These are phyloP conservation scores for Orthonevra nobilis DNA, from an alignment of 2,888 invertebrate genomes.

Conservation along the genomic window DNA sequence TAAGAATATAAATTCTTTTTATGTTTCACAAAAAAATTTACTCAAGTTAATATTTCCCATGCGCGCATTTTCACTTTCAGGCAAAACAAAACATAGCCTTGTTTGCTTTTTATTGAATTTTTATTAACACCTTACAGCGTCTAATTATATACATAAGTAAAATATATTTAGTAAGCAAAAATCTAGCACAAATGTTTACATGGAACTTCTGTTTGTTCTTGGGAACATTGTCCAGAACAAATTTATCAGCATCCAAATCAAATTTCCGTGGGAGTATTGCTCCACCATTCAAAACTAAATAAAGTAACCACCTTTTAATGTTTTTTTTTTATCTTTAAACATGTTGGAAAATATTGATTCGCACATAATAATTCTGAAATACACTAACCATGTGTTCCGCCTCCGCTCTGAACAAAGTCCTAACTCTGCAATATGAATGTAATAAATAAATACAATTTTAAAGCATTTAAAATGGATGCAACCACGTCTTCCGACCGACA, in stretches of 20 bases:
- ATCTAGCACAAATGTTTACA: background rate
- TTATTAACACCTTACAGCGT: slow-evolving; percentile 4
- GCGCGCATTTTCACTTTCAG: too few relatives aligned
- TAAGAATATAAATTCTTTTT: too few relatives aligned
- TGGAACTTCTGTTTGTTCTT: background rate
- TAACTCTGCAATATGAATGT: background rate
- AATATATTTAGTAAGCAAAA: slow-evolving; percentile 4
- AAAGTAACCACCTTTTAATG: background rate
- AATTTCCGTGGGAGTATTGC: slow-evolving; percentile 12
- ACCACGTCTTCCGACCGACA: too few relatives aligned
- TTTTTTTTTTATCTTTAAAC: slow-evolving; percentile 6
- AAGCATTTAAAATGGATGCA: too few relatives aligned
- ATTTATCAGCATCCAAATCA: background rate
- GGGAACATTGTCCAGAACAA: slow-evolving; percentile 14
- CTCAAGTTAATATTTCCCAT: too few relatives aligned
- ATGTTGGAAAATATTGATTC: slow-evolving; percentile 14
- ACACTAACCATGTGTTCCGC: slow-evolving; percentile 25
- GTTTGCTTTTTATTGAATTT: background rate
- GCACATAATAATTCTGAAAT: slow-evolving; percentile 18
- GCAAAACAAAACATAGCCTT: too few relatives aligned
- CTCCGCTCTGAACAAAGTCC: background rate
- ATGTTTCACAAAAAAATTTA: too few relatives aligned
- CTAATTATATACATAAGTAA: background rate
- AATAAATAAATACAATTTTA: too few relatives aligned
- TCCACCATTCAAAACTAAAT: slow-evolving; percentile 13